A percentile compares a stretch with the other conserved stretches of the same genome.
Evolutionary conservation across 2,113 vertebrate genomes (phyloP).

Genomic region (Neofelis nebulosa): DNA sequence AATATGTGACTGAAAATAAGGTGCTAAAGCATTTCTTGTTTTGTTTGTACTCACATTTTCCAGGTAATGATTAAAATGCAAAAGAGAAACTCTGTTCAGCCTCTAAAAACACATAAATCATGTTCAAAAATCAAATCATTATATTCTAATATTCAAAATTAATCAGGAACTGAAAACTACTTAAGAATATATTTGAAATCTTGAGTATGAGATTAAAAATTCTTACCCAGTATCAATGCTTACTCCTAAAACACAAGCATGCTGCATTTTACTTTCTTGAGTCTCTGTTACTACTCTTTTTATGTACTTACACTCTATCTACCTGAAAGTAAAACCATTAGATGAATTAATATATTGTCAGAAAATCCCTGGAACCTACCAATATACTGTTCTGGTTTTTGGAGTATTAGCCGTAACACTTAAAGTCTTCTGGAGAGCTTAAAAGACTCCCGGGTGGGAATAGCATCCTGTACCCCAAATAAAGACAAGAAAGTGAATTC

Average conservation of each 20-base stretch:
- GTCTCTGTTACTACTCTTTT: not conserved
- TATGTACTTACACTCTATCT: not conserved
- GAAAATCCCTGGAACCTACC: not conserved
- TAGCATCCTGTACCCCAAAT: not conserved
- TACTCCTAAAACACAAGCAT: not conserved
- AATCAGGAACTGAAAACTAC: not conserved
- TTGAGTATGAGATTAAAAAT: not conserved
- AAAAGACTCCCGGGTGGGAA: not conserved
- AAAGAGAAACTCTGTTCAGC: not conserved
- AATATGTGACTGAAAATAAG: not conserved
- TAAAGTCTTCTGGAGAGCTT: not conserved
- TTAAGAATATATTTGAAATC: not conserved
- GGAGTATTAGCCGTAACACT: not conserved
- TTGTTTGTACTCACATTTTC: not conserved
- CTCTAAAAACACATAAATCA: constrained; percentile 3
- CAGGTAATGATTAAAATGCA: constrained; percentile 1
- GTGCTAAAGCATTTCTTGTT: not conserved
- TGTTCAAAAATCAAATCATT: not conserved
- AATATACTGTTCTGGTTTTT: not conserved
- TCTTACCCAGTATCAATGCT: not conserved
- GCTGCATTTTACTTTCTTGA: not conserved
- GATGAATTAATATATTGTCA: not conserved
- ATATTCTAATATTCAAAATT: not conserved
- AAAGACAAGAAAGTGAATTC: not conserved
- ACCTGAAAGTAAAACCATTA: not conserved